Percentiles rank a stretch among this genome's conserved stretches.
Conservation (phyloP, 2,888 invertebrate genomes). For the Cerastoderma edule region DNA sequence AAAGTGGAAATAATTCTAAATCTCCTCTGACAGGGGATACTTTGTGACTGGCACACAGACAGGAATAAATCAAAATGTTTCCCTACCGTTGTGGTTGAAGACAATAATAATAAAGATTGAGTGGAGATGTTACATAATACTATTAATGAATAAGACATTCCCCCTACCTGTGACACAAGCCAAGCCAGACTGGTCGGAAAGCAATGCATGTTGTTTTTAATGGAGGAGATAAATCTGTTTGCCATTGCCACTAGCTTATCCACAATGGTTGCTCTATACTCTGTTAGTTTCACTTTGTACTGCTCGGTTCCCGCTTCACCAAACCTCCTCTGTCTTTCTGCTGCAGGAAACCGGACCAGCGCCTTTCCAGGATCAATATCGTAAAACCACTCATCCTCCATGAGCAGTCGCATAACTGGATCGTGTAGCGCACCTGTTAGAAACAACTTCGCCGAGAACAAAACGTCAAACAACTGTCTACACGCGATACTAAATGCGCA, state of each 20-base stretch:
- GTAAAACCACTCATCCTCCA: conserved; percentile 95
- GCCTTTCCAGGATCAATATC: conserved; percentile 95
- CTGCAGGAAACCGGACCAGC: conserved; percentile 87
- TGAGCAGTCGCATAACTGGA: conserved; percentile 94
- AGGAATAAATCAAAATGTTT: no score
- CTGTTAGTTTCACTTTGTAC: conserved; percentile 89
- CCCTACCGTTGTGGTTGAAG: neutral
- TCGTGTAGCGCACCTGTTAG: conserved; percentile 95
- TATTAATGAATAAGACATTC: neutral
- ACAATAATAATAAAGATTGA: neutral
- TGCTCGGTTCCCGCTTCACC: conserved; percentile 90
- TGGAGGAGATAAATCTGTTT: conserved; percentile 91
- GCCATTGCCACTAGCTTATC: conserved; percentile 91
- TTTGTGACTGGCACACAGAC: no score
- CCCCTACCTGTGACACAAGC: conserved; percentile 91
- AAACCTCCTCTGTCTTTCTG: conserved; percentile 88
- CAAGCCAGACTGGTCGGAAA: conserved; percentile 95
- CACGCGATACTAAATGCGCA: conserved; percentile 95
- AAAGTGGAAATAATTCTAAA: no score
- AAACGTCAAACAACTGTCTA: conserved; percentile 93
- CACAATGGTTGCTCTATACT: conserved; percentile 90
- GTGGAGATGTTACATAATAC: neutral
- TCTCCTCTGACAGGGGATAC: no score
- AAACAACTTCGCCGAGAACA: conserved; percentile 96
- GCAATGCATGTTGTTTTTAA: conserved; percentile 93